Evolutionary conservation across 2,113 vertebrate genomes (phyloP).

Genomic region (Haplochromis vanheusdeni): DNA sequence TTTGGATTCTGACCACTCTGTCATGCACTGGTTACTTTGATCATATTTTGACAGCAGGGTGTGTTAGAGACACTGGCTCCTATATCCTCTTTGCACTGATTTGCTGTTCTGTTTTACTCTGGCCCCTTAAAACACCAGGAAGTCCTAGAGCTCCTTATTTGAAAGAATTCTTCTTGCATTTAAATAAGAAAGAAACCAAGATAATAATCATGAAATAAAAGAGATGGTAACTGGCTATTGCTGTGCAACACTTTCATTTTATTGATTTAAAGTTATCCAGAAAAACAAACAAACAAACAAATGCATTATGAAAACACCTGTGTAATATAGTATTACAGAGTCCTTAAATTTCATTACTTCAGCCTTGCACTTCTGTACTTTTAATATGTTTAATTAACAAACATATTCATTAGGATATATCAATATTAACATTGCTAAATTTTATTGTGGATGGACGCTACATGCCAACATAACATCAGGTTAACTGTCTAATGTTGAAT

Average conservation of each 20-base stretch:
- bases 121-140: neutral
- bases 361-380: neutral
- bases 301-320: rapidly evolving
- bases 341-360: neutral
- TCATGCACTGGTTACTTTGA: rapidly evolving
- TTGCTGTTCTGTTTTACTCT: rapidly evolving
- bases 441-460: neutral
- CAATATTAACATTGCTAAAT: rapidly evolving
- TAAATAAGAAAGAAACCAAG: neutral
- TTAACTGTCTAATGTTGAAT: too few species aligned
- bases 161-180: neutral
- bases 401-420: neutral
- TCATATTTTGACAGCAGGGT: rapidly evolving
- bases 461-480: too few species aligned
- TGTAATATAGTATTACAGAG: neutral
- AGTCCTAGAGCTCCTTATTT: neutral
- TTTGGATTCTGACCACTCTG: neutral
- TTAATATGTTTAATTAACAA: rapidly evolving
- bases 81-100: neutral
- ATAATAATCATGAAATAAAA: neutral
- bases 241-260: neutral
- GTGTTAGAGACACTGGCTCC: neutral
- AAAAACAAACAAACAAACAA: neutral
- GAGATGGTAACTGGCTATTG: neutral
- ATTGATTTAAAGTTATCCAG: neutral